Evolutionary conservation across 1,140 invertebrate species (phyloP), one percentile per base, ranked within the genome.

Genomic region (Bombyx mandarina): DNA sequence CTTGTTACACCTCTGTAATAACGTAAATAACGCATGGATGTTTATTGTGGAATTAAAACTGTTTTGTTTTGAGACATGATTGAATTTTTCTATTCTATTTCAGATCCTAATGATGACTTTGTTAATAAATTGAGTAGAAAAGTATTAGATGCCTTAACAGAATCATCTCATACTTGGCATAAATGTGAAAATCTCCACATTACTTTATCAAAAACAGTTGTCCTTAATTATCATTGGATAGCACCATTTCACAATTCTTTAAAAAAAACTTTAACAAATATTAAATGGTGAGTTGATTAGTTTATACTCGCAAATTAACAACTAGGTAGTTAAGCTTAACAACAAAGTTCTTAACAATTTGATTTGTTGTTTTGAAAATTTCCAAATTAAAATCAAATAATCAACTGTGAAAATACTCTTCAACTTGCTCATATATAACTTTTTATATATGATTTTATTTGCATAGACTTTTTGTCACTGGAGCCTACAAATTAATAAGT

Each of bases 131-230:
- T 81, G 12, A 58, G 78, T 53, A 62, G 70, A 45, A 77, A 76
- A 63, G 64, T 88, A 52, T 47, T 69, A 56, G 50, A 60, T 46
- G 45, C 64, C 8, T 44, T 76, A 42, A 44, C 49, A 51, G 45
- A 52, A n/a, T 51, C 75, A 60, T 59, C 69, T 44, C 58, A 60
- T 43, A 58, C 69, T 57, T 76, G 74, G 59, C 56, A 68, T 44
- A 60, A 62, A 9, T 73, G 71, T 77, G 77, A 82, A 12, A 67
- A 87, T 67, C 65, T 86, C 56, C 87, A 88, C 55, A 72, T 88
- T 35, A 88, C 82, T 67, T 67, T 88, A 35, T 86, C 86, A 43
- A 87, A 74, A 73, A 85, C 81, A 51, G 69, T 83, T 61, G 69
- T 75, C 9, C 57, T 86, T 26, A 71, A 73, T 44, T 84, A 82